Percentiles rank a stretch among this genome's conserved stretches.
phyloP scores from a whole-genome alignment of 2,113 vertebrate species.

The Thinocorus orbignyianus region DNA sequence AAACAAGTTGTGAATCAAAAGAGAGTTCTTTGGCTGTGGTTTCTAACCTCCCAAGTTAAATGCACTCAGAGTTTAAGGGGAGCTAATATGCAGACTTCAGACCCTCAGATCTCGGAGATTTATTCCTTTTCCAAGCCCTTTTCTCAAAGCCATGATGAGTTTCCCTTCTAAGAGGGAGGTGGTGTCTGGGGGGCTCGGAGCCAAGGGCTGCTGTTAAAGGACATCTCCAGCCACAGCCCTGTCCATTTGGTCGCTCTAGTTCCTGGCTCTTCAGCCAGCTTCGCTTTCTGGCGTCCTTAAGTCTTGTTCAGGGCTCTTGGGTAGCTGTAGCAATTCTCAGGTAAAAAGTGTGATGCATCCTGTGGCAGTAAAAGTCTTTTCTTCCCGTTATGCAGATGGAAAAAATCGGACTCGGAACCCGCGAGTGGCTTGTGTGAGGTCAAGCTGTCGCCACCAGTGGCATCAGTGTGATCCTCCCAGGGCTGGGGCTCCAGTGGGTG shows the following conservation, averaged over 20 bases:
- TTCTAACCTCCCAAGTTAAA: constrained; percentile 67
- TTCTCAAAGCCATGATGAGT: neutral
- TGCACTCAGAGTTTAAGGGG: constrained; percentile 44
- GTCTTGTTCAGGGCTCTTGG: neutral
- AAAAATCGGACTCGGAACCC: neutral
- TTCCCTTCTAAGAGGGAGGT: constrained; percentile 35
- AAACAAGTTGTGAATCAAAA: constrained; percentile 74
- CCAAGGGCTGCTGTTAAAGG: constrained; percentile 16
- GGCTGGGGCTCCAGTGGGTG: fast-evolving
- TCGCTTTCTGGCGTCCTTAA: neutral
- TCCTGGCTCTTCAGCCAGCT: neutral
- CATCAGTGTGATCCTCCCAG: neutral
- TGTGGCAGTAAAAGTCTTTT: neutral
- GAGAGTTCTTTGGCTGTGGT: constrained; percentile 58
- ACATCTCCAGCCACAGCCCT: neutral
- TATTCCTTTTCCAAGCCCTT: constrained; percentile 25
- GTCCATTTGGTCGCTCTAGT: fast-evolving
- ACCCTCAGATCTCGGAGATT: constrained; percentile 37
- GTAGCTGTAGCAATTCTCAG: neutral
- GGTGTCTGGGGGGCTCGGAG: neutral
- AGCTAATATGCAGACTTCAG: constrained; percentile 29
- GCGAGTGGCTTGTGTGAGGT: neutral
- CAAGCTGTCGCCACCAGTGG: neutral
- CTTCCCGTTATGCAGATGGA: neutral
- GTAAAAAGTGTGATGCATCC: neutral